phyloP scores from a whole-genome alignment of 2,888 invertebrate species.

The Drosophila pullipes region DNA sequence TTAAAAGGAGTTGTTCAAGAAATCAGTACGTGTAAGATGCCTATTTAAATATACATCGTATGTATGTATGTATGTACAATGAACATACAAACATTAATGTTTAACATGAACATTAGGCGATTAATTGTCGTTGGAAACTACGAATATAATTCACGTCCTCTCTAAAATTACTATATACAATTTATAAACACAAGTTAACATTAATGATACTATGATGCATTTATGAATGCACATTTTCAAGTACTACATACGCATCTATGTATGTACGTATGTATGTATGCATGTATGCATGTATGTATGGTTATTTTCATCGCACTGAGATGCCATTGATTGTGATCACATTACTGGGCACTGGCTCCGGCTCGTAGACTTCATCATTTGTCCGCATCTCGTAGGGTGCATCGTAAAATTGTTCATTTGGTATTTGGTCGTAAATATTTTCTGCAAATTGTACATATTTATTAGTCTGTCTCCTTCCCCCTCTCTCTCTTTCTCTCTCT shows the following conservation, averaged over 20 bases:
- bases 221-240: not conserved
- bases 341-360: slow-evolving; percentile 84
- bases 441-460: slow-evolving; percentile 62
- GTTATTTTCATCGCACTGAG: slow-evolving; percentile 89
- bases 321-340: slow-evolving; percentile 95
- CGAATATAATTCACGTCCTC: slow-evolving; percentile 29
- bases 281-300: slow-evolving; percentile 3
- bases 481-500: not conserved
- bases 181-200: slow-evolving; percentile 54
- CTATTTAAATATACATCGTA: slow-evolving; percentile 1
- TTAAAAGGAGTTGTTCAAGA: slow-evolving; percentile 16
- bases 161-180: slow-evolving; percentile 55
- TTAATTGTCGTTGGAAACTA: slow-evolving; percentile 24
- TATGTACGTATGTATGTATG: not conserved
- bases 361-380: slow-evolving; percentile 87
- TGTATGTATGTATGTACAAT: slow-evolving; percentile 5
- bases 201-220: slow-evolving; percentile 17
- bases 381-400: slow-evolving; percentile 90
- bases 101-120: slow-evolving; percentile 9
- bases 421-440: slow-evolving; percentile 88
- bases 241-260: not conserved
- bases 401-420: slow-evolving; percentile 91
- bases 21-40: slow-evolving; percentile 37
- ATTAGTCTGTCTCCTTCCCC: not conserved
- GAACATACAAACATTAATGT: slow-evolving; percentile 4